phyloP scores from a whole-genome alignment of 2,113 vertebrate species.

The Heteronetta atricapilla region DNA sequence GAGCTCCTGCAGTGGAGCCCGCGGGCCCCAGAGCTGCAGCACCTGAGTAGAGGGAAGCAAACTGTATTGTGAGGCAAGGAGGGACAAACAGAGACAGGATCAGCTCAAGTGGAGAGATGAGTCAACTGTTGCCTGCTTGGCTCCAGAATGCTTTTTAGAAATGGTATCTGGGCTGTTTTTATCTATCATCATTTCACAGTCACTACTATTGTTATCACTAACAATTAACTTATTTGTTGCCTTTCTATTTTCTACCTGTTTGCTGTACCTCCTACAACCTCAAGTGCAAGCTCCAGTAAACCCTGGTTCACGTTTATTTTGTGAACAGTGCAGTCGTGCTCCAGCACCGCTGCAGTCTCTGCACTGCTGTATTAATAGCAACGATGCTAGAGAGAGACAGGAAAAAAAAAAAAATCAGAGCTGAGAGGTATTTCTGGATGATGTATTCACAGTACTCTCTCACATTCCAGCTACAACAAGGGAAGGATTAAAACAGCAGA shows the following conservation, averaged over 20 bases:
- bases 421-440: conserved; percentile 39
- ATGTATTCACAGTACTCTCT: conserved; percentile 25
- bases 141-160: background rate
- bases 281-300: background rate
- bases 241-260: background rate
- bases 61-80: no score
- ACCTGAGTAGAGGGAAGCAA: background rate
- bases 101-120: background rate
- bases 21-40: background rate
- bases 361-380: conserved; percentile 33
- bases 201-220: background rate
- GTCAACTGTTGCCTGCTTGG: background rate
- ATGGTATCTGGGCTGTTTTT: background rate
- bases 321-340: background rate
- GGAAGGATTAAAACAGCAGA: background rate
- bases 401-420: background rate
- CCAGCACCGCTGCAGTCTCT: background rate
- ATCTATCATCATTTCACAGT: background rate
- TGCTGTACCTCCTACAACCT: background rate
- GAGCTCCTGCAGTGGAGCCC: background rate
- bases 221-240: background rate
- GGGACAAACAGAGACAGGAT: background rate
- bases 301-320: background rate
- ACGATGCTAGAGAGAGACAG: background rate
- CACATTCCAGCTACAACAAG: background rate